Conservation (phyloP, 2,113 vertebrate species). For the Siniperca chuatsi region DNA sequence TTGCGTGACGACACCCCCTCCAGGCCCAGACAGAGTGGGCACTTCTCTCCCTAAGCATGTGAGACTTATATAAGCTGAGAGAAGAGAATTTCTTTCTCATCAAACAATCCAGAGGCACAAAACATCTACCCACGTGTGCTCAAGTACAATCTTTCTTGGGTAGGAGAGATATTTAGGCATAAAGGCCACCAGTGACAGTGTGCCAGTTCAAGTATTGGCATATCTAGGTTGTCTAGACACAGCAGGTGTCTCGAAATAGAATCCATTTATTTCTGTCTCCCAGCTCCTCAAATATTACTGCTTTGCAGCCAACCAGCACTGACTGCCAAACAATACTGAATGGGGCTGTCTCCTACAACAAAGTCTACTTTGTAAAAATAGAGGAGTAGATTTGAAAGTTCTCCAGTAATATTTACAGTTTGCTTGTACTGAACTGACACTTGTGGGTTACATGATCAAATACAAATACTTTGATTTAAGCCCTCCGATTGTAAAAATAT, state of each 20-base stretch:
- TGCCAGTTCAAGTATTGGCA: constrained; percentile 53
- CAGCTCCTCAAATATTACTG: constrained; percentile 27
- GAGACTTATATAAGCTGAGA: constrained; percentile 7
- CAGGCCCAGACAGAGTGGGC: constrained; percentile 10
- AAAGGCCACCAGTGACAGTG: constrained; percentile 19
- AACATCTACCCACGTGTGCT: constrained; percentile 24
- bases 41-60: constrained; percentile 3
- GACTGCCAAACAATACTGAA: constrained; percentile 23
- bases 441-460: neutral
- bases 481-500: neutral
- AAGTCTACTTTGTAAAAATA: constrained; percentile 4
- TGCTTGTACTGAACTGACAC: neutral
- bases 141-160: constrained; percentile 28
- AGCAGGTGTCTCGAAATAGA: constrained; percentile 63
- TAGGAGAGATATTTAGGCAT: constrained; percentile 22
- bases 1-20: constrained; percentile 10
- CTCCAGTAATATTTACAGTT: neutral
- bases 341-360: neutral
- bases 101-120: constrained; percentile 21
- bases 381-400: neutral
- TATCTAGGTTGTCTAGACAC: constrained; percentile 60
- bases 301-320: constrained; percentile 22
- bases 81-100: constrained; percentile 36
- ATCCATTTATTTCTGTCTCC: constrained; percentile 65
- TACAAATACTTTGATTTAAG: neutral